Evolutionary conservation across 2,888 invertebrate species (phyloP), one percentile per base, ranked within the genome.

Genomic region (Sphinx pinastri): DNA sequence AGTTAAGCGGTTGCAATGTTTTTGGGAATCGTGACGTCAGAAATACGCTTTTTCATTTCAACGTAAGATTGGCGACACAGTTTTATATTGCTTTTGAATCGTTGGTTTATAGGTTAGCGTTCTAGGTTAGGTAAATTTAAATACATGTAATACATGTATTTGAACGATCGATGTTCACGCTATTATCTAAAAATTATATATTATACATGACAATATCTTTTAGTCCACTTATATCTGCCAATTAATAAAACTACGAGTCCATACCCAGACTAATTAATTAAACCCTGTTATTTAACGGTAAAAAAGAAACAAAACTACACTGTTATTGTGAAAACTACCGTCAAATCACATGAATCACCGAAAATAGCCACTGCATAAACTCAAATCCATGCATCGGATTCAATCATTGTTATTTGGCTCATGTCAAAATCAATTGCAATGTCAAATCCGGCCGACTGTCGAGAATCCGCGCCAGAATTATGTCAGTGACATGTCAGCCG

Each of bases 361-460:
- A 13, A 63, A 49, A 49, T 63, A 63, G 13, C 47, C 63, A 19
- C 49, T 19, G 49, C 19, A 49, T 63, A 19, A 47, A 60, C 19
- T 47, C 11, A 63, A 12, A 47, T 47, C 10, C 60, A 12, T 12
- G 63, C 19, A 19, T 19, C 47, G 63, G 19, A 71, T 68, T 71
- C 47, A 63, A 47, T 19, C 49, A n/a, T 57, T 66, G 70, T 70
- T 72, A 77, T 77, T 76, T 78, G 69, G 79, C 79, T 75, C 76
- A 76, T 72, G 77, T 75, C 76, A 74, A 72, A 75, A 76, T 71
- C 75, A 72, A 72, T 71, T 77, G 76, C 79, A 78, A 73, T 79
- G 75, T 78, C 74, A 76, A 76, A 74, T 73, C 75, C 73, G 72
- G 72, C 76, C 19, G 49, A 45, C 38, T 19, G 19, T 69, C 69